phyloP scores from a whole-genome alignment of 2,113 vertebrate species.

The Lepisosteus oculatus region DNA sequence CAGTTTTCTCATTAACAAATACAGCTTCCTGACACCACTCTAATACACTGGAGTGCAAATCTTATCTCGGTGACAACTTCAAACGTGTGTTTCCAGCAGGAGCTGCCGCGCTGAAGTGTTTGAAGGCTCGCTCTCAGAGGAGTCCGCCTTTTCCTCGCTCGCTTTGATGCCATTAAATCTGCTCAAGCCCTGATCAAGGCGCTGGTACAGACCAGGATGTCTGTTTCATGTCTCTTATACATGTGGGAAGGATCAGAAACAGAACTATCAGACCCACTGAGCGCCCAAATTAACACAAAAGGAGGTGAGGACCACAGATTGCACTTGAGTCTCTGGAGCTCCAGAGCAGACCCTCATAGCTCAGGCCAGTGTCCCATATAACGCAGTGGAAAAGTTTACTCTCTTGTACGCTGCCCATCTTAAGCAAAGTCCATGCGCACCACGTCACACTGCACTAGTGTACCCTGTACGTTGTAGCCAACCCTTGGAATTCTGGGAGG shows the following conservation, averaged over 20 bases:
- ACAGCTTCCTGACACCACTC: conserved; percentile 7
- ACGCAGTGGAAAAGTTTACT: too few relatives aligned
- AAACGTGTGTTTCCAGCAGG: conserved; percentile 6
- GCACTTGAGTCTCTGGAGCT: too few relatives aligned
- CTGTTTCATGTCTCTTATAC: conserved; percentile 37
- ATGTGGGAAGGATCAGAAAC: not conserved
- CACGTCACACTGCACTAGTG: too few relatives aligned
- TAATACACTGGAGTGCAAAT: conserved; percentile 8
- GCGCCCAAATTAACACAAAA: conserved; percentile 1
- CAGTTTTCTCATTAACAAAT: conserved; percentile 11
- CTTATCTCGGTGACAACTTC: conserved; percentile 10
- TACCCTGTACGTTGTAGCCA: too few relatives aligned
- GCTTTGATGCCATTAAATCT: conserved; percentile 36
- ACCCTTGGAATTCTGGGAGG: too few relatives aligned
- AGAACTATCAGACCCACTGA: conserved; percentile 21
- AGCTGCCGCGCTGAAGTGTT: not conserved
- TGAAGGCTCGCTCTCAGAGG: conserved; percentile 6
- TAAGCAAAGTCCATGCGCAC: too few relatives aligned
- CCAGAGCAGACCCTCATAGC: too few relatives aligned
- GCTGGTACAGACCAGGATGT: conserved; percentile 35
- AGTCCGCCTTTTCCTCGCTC: conserved; percentile 7
- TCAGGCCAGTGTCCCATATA: too few relatives aligned
- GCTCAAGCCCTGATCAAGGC: conserved; percentile 38
- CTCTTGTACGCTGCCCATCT: too few relatives aligned
- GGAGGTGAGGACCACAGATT: not conserved